Base-by-base conservation (phyloP, 2,888 invertebrate genomes). In the Tinea trinotella region DNA sequence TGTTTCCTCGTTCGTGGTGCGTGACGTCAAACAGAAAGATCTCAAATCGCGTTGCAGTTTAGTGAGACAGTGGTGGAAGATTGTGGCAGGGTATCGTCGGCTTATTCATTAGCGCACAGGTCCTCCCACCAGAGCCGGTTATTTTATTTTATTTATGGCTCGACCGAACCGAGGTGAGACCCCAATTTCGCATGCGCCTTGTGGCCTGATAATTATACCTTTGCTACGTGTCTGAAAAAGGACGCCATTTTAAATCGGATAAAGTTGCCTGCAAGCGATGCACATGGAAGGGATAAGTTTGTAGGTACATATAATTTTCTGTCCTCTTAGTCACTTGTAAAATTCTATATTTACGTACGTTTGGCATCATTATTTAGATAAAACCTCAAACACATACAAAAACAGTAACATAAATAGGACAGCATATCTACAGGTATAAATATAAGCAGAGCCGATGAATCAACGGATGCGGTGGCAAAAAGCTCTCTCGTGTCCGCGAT, bases 401-500 rank as follows among this genome's bases (percentile, higher is more conserved):
- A 30, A 40, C 40, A 15, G 2, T 40, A 40, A 40, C 13, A 40
- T 40, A 40, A 40, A 40, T 40, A 40, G 40, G 40, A n/a, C 40
- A 40, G 13, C 13, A 40, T 40, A 46, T 46, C 19, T 19, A 46
- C 18, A 46, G 46, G 18, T 19, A 46, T 46, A 46, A 46, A 46
- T 3, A 46, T 3, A 10, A 46, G 19, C 18, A 4, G 10, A 75
- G 77, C 71, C 72, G 50, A 50, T 50, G 74, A 68, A 64, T 59
- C 61, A 61, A 67, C 68, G 79, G 81, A 73, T 72, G 72, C 80
- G 72, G 84, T 85, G 83, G 85, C 85, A 85, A 85, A 85, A 85
- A 84, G 84, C 83, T 74, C 80, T 82, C 79, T 70, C 78, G 67
- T 83, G 83, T 83, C 80, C 76, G 78, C 78, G 85, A 85, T 84